Evolutionary conservation across 2,888 invertebrate species (phyloP), one percentile per base, ranked within the genome.

Genomic region (Meteorus colon): DNA sequence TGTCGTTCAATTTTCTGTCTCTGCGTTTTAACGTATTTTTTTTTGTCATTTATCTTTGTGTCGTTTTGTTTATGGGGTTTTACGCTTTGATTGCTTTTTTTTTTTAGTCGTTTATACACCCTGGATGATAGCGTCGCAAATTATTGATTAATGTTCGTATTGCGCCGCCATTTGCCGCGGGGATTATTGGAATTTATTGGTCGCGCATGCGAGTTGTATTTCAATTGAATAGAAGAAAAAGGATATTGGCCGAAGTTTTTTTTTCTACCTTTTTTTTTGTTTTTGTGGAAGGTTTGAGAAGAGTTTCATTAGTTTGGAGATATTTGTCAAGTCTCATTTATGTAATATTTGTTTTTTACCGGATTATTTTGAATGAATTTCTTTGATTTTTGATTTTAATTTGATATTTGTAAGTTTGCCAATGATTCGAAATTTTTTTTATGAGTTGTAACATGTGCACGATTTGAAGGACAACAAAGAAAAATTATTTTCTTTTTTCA

Each of bases 161-260:
- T 34, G 45, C 45, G 45, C n/a, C 45, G 41, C 29, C 59, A 60
- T 41, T 71, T 51, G 60, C 73, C 67, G 14, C 37, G 5, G 48
- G 34, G 55, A 66, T 31, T 55, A 65, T 73, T 73, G 34, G 19
- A 55, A 73, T 66, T 55, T 73, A 66, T 73, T 24, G 62, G 29
- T 4, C 48, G n/a, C 14, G n/a, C 48, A n/a, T 48, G 48, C 16
- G 3, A 3, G 27, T 31, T 31, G 31, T 29, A 29, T 31, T 29
- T 16, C 12, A 31, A 62, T 29, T 62, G 27, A 6, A 29, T 29
- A 10, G 14, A 6, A 62, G 31, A 1, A 31, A 29, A 31, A 29
- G n/a, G 24, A 24, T 24, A 59, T 4, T 59, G 4, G 3, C 10
- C 1, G 6, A 1, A 3, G 3, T 59, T 8, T 29, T 60, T 14